Percentiles rank a stretch among this genome's conserved stretches.
Conservation (phyloP, 2,888 invertebrate species). For the Acanthococcus lagerstroemiae region DNA sequence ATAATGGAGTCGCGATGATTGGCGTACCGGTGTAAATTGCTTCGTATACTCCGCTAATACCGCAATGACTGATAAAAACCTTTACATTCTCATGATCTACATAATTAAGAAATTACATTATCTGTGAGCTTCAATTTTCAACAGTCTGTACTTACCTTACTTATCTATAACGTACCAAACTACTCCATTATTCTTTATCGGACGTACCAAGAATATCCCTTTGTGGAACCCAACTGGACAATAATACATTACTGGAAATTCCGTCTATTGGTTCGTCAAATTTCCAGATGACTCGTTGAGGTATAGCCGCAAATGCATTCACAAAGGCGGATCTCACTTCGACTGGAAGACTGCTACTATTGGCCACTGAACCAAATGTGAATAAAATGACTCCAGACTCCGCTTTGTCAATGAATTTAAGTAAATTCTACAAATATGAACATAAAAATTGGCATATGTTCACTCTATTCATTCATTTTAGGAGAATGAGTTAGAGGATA, state of each 20-base stretch:
- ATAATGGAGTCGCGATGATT: neutral
- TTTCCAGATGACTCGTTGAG: slow-evolving; percentile 11
- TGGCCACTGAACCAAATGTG: neutral
- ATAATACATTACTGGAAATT: neutral
- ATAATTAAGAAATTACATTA: neutral
- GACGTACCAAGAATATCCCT: slow-evolving; percentile 4
- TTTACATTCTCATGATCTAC: neutral
- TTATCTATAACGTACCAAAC: neutral
- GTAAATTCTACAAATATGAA: neutral
- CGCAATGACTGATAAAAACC: slow-evolving; percentile 12
- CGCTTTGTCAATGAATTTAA: slow-evolving; percentile 1
- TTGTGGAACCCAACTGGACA: slow-evolving; percentile 5
- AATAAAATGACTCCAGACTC: slow-evolving; percentile 2
- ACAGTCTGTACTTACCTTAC: neutral
- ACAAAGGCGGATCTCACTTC: neutral
- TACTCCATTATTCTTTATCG: neutral
- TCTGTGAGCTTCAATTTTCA: neutral
- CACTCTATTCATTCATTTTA: too few relatives aligned
- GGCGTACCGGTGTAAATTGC: too few relatives aligned
- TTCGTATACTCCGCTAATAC: slow-evolving; percentile 1
- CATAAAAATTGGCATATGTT: too few relatives aligned
- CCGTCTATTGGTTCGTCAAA: neutral
- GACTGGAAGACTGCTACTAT: neutral
- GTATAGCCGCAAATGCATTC: neutral
- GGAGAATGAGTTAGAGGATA: too few relatives aligned